Evolutionary conservation across 2,797 vertebrate species (phyloP).

Genomic region (Etheostoma nigrum): DNA sequence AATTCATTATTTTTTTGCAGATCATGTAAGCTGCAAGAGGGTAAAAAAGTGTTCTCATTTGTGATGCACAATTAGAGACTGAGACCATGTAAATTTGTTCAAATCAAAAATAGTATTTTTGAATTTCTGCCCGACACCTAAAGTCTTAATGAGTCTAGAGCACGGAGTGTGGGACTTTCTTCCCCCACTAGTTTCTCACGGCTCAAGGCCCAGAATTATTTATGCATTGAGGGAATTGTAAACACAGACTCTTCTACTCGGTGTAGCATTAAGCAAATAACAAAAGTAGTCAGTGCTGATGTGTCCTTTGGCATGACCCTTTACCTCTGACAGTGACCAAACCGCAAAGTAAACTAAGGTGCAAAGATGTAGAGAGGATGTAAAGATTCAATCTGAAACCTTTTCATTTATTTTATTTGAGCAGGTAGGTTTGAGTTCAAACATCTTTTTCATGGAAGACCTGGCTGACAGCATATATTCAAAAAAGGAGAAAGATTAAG

Average conservation of each 20-base stretch:
- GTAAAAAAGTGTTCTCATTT: constrained; percentile 65
- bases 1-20: constrained; percentile 63
- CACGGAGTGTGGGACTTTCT: constrained; percentile 5
- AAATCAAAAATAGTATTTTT: constrained; percentile 62
- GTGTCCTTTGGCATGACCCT: constrained; percentile 5
- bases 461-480: neutral
- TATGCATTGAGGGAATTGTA: constrained; percentile 49
- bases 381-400: neutral
- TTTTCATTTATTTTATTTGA: neutral
- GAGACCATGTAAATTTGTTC: constrained; percentile 37
- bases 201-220: constrained; percentile 24
- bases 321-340: neutral
- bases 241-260: constrained; percentile 12
- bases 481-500: neutral
- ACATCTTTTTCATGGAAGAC: neutral
- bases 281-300: constrained; percentile 1
- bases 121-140: constrained; percentile 41
- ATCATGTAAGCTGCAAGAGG: constrained; percentile 46
- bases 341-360: neutral
- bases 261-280: constrained; percentile 8
- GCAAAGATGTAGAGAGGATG: neutral
- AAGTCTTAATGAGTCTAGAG: constrained; percentile 48
- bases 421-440: neutral
- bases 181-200: constrained; percentile 13
- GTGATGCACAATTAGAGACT: constrained; percentile 14